These are phyloP conservation scores for Tortrix viridana DNA, from an alignment of 2,888 invertebrate genomes.

Conservation along the genomic window DNA sequence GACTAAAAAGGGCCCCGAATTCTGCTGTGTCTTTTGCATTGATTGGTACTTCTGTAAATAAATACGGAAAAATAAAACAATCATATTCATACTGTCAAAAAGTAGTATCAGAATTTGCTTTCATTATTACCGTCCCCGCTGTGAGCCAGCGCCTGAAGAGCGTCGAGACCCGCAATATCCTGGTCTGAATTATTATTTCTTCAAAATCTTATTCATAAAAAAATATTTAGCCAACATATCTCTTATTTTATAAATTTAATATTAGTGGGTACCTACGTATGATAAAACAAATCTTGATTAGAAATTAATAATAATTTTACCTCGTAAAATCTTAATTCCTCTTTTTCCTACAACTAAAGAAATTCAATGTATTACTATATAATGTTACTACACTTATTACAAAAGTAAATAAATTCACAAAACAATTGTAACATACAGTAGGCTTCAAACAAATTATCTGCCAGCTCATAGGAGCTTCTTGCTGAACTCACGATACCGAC, in stretches of 20 bases:
- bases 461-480: slow-evolving; percentile 53
- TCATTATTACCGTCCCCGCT: slow-evolving; percentile 58
- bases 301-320: slow-evolving; percentile 43
- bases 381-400: no score
- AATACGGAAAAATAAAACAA: background rate
- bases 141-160: slow-evolving; percentile 66
- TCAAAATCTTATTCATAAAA: background rate
- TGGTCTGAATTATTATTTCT: slow-evolving; percentile 48
- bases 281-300: no score
- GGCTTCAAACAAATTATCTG: slow-evolving; percentile 61
- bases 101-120: background rate
- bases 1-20: no score
- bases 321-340: slow-evolving; percentile 53
- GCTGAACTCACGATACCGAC: slow-evolving; percentile 64
- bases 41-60: background rate
- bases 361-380: background rate
- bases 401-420: background rate
- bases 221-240: no score
- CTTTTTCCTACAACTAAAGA: slow-evolving; percentile 52
- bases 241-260: no score
- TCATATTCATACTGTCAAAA: background rate
- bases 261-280: no score
- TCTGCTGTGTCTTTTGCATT: no score
- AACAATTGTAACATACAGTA: slow-evolving; percentile 58
- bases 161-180: slow-evolving; percentile 65